A percentile compares a stretch with the other conserved stretches of the same genome.
Conservation (phyloP, 2,113 vertebrate genomes). For the Marmota flaviventris region DNA sequence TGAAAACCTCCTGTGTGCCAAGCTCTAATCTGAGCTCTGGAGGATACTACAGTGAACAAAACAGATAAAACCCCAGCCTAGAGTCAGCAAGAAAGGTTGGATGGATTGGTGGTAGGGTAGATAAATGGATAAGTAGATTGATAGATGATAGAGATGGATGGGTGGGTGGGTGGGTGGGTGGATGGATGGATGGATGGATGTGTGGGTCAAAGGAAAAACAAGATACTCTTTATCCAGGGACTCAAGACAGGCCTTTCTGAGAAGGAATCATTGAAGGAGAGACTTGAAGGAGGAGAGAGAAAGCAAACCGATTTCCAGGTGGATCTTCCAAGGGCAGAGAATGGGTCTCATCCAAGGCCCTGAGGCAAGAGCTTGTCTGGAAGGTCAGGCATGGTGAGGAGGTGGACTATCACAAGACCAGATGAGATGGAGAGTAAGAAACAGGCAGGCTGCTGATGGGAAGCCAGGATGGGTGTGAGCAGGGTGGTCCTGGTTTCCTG, state of each 20-base stretch:
- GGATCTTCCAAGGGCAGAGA: background rate
- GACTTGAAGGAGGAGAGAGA: background rate
- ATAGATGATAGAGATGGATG: background rate
- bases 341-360: background rate
- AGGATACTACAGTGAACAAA: background rate
- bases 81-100: background rate
- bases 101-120: no score
- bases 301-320: background rate
- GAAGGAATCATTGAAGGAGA: background rate
- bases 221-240: background rate
- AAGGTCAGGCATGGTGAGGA: background rate
- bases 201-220: background rate
- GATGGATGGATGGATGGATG: background rate
- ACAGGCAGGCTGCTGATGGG: background rate
- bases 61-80: background rate
- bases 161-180: background rate
- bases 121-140: background rate
- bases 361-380: background rate
- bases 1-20: background rate
- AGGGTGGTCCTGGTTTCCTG: background rate
- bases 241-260: background rate
- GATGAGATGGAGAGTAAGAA: accelerated
- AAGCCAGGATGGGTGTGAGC: background rate
- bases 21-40: background rate
- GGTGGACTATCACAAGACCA: background rate